A percentile compares a stretch with the other conserved stretches of the same genome.
Conservation (phyloP, 2,888 invertebrate species). For the Itoplectis maculator region DNA sequence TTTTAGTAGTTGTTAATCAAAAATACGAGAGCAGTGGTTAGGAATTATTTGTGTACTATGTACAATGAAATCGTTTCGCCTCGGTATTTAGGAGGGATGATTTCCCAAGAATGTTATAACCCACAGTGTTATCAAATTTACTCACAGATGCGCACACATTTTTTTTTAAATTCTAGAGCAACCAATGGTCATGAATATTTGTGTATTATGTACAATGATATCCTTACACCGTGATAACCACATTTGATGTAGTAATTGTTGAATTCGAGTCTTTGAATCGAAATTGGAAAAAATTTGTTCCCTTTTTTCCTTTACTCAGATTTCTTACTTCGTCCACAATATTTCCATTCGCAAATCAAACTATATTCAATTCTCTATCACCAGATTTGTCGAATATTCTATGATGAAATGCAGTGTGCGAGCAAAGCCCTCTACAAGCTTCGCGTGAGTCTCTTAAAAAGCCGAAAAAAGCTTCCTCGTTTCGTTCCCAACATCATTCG, state of each 20-base stretch:
- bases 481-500: conserved; percentile 24
- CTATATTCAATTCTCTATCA: not conserved
- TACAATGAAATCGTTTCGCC: not conserved
- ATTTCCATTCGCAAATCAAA: too few relatives aligned
- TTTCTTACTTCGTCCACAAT: too few relatives aligned
- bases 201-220: conserved; percentile 1
- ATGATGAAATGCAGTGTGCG: conserved; percentile 39
- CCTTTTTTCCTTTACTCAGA: too few relatives aligned
- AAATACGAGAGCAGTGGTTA: conserved; percentile 13
- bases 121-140: not conserved
- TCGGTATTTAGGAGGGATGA: not conserved
- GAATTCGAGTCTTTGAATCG: too few relatives aligned
- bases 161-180: conserved; percentile 5
- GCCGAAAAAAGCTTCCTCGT: conserved; percentile 50
- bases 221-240: too few relatives aligned
- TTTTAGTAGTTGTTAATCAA: conserved; percentile 7
- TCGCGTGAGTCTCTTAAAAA: conserved; percentile 40
- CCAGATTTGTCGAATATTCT: conserved; percentile 1
- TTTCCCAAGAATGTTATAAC: conserved; percentile 35
- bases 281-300: too few relatives aligned
- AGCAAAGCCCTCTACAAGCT: conserved; percentile 53
- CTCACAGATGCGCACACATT: not conserved
- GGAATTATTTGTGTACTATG: conserved; percentile 10
- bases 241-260: too few relatives aligned
- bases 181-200: conserved; percentile 30